Percentiles rank a stretch among this genome's conserved stretches.
These are phyloP conservation scores for Sterrhoptilus dennistouni DNA, from an alignment of 2,113 vertebrate species.

Conservation along the genomic window DNA sequence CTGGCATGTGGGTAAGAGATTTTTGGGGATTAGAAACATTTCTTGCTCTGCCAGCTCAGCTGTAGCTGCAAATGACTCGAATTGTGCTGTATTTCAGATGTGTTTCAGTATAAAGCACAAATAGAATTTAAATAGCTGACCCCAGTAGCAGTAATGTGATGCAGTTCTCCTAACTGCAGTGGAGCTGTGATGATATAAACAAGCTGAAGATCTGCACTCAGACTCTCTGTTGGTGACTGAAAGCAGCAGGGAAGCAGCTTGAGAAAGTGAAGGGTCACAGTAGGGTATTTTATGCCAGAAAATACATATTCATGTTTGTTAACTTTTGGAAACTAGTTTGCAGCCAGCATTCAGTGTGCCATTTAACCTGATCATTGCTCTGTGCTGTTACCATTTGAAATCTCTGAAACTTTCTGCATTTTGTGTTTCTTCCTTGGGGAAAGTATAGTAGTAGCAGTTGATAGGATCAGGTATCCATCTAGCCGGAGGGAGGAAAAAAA, in stretches of 20 bases:
- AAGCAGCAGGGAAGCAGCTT: not conserved
- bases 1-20: not conserved
- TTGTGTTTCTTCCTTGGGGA: not conserved
- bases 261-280: conserved; percentile 7
- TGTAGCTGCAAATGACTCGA: not conserved
- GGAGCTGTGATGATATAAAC: not conserved
- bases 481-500: not conserved
- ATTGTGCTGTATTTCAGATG: not conserved
- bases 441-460: not conserved
- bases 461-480: not conserved
- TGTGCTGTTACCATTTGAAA: not conserved
- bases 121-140: not conserved
- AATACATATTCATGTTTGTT: conserved; percentile 36
- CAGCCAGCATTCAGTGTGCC: not conserved
- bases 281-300: not conserved
- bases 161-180: not conserved
- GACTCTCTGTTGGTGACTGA: not conserved
- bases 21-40: not conserved
- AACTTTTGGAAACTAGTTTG: conserved; percentile 27
- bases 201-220: not conserved
- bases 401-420: not conserved
- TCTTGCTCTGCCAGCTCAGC: not conserved
- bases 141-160: not conserved
- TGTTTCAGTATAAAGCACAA: not conserved
- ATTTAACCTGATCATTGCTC: conserved; percentile 39